These are phyloP conservation scores for Brevimyrus niger DNA, from an alignment of 2,113 vertebrate species.

Conservation along the genomic window DNA sequence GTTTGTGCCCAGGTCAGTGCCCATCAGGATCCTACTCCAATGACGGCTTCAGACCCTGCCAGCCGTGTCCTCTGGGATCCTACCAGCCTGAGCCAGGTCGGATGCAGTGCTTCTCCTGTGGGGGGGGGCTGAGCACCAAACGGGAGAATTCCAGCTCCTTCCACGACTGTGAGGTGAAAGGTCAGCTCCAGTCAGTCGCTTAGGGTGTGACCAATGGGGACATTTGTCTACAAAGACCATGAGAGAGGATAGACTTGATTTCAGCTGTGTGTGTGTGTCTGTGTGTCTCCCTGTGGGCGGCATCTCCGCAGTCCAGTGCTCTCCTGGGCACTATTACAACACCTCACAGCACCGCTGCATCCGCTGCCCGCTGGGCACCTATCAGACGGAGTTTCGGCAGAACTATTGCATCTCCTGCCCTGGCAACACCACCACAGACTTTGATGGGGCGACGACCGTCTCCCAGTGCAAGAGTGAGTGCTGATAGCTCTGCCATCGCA, in stretches of 20 bases:
- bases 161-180: conserved; percentile 94
- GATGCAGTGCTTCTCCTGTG: conserved; percentile 84
- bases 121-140: conserved; percentile 82
- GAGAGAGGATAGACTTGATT: neutral
- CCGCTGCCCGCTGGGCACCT: conserved; percentile 85
- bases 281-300: neutral
- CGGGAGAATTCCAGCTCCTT: conserved; percentile 85
- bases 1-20: conserved; percentile 74
- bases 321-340: conserved; percentile 95
- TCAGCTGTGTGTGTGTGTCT: neutral
- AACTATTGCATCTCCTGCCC: conserved; percentile 93
- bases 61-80: conserved; percentile 74
- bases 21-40: conserved; percentile 76
- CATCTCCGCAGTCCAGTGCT: conserved; percentile 76
- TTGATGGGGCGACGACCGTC: conserved; percentile 88
- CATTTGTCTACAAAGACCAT: neutral
- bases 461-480: conserved; percentile 93
- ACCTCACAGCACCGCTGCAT: conserved; percentile 89
- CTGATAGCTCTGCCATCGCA: neutral
- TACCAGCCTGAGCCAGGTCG: conserved; percentile 88
- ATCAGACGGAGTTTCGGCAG: conserved; percentile 91
- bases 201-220: neutral
- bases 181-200: conserved; percentile 30
- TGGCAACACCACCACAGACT: conserved; percentile 93
- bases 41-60: conserved; percentile 90